phyloP scores from a whole-genome alignment of 2,797 vertebrate species.

The Channa striata region DNA sequence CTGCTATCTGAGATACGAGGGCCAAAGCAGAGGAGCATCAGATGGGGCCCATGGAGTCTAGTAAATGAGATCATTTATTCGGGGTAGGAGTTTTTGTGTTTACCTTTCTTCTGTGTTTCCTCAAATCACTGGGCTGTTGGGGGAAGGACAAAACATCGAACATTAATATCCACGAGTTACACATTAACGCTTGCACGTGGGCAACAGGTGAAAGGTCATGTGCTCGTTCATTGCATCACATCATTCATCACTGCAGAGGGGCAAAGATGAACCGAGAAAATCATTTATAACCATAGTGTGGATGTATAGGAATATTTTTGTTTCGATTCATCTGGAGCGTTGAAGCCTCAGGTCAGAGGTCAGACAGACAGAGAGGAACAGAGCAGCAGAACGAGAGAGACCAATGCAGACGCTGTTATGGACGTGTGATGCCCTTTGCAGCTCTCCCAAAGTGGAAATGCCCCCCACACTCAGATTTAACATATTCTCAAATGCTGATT shows the following conservation, averaged over 20 bases:
- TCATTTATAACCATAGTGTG: not conserved
- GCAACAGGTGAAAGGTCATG: constrained; percentile 25
- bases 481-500: too few species aligned
- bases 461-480: too few species aligned
- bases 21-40: not conserved
- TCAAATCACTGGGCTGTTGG: constrained; percentile 96
- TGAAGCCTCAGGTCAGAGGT: constrained; percentile 21
- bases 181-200: not conserved
- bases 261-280: constrained; percentile 29
- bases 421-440: too few species aligned
- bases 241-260: constrained; percentile 20
- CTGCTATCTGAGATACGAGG: constrained; percentile 87
- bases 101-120: constrained; percentile 99
- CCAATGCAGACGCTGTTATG: not conserved
- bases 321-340: constrained; percentile 42
- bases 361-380: not conserved
- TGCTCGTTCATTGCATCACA: constrained; percentile 22
- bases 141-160: constrained; percentile 27
- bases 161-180: not conserved
- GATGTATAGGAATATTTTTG: constrained; percentile 37
- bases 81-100: not conserved
- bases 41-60: not conserved
- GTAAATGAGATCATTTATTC: not conserved
- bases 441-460: too few species aligned
- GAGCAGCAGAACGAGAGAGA: not conserved